Base-by-base conservation (phyloP, 2,797 vertebrate genomes). In the Monodelphis domestica region DNA sequence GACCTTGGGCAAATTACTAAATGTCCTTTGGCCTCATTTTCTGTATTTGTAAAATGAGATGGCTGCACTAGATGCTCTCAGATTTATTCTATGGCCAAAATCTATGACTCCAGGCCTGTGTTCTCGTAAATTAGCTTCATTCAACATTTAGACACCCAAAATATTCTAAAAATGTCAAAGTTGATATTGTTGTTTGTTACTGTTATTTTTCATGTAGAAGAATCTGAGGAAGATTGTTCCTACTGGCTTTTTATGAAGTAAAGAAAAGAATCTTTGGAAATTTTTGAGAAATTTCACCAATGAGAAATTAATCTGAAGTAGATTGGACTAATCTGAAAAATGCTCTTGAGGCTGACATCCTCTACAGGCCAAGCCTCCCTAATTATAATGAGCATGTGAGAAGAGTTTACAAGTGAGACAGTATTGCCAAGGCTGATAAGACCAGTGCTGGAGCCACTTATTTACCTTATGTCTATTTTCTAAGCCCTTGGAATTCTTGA, bases 381-480 rank as follows among this genome's bases (percentile, higher is more conserved):
- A 91, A 93, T 91, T 53, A 88, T 45, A 94, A 90, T 54, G 93
- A 94, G 30, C 78, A 24, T 24, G 24, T 45, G n/a, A 93, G 59
- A 91, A 70, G 3, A 84, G 53, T 56, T 94, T 93, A 91, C 91
- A 88, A 87, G 63, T 78, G 11, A 94, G 88, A 92, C 56, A 53
- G 50, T n/a, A 63, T 93, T 90, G 38, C 33, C 28, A 5, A 94
- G 91, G 78, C 26, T 57, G 30, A 70, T 90, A 54, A 56, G 50
- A 50, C 50, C 26, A 78, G 59, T 90, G 53, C 50, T 54, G 70
- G 53, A 93, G 70, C 56, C 70, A 38, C 38, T 56, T 88, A 50
- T 91, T 91, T 21, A 17, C 53, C 29, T 88, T 57, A 38, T 93
- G 56, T 87, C 51, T 93, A 87, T 89, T 45, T 93, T 70, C 57